Base-by-base conservation (phyloP, 2,888 invertebrate species). In the Amorpha juglandis region DNA sequence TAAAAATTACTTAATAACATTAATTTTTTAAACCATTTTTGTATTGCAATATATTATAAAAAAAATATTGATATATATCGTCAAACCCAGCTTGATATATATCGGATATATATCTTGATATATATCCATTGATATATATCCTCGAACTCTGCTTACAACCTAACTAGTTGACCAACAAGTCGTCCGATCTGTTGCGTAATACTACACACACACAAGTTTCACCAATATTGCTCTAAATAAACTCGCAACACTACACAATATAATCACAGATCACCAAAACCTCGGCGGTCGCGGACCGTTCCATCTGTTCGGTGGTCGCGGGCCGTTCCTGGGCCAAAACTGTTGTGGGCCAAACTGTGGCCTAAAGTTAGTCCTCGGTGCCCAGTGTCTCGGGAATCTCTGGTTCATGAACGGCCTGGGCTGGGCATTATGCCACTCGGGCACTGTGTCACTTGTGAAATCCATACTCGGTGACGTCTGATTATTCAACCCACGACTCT, bases 321-420 rank as follows among this genome's bases (percentile, higher is more conserved):
- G 93, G 68, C 90, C 76, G 69, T 87, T 79, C 67, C 90, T 73
- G 68, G 90, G 90, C 87, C 90, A 86, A 64, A 87, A 86, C 64
- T 76, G 81, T 65, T 76, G 82, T 6, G 62, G 67, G 0, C 50
- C 27, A 38, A 50, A 38, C 27, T 33, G 33, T 52, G 52, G 16
- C 73, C 90, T 78, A 68, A 84, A 83, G 65, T 81, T 86, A 79
- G 83, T 84, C 80, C 90, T 70, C 16, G 92, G 92, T 1, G 74
- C 78, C 92, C 92, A 92, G 66, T 91, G 91, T 33, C 92, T 79
- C 0, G 92, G 92, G 74, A 89, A 92, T 68, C 91, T 74, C 2
- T 83, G 86, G 69, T 84, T 87, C 70, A 81, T 74, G 50, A 81
- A 80, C 58, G 78, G 81, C 64, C 85, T 77, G 1, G 79, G 80